Evolutionary conservation across 2,888 invertebrate species (phyloP).

Genomic region (Selenia dentaria): DNA sequence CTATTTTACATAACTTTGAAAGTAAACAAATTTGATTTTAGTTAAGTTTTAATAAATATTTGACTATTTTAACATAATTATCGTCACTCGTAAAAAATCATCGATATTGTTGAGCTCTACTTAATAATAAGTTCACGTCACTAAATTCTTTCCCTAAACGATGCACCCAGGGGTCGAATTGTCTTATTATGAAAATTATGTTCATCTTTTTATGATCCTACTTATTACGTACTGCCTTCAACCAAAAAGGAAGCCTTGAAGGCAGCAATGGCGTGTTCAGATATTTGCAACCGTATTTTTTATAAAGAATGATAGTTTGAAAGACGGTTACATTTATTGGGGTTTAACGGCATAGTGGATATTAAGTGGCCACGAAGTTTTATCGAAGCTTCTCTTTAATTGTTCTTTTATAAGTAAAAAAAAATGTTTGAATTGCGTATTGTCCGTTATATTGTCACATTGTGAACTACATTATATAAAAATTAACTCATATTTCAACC

Average conservation of each 20-base stretch:
- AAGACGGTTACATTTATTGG: background rate
- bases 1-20: too few species aligned
- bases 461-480: too few species aligned
- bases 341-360: background rate
- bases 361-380: background rate
- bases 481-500: too few species aligned
- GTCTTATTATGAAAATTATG: constrained; percentile 62
- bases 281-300: constrained; percentile 3
- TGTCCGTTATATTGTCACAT: too few species aligned
- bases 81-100: too few species aligned
- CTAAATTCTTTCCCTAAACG: constrained; percentile 49
- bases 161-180: constrained; percentile 59
- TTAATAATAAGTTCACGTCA: constrained; percentile 30
- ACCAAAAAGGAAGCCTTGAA: constrained; percentile 21
- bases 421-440: too few species aligned
- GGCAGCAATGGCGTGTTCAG: constrained; percentile 18
- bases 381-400: too few species aligned
- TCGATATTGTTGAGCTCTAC: constrained; percentile 7
- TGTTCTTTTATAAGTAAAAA: too few species aligned
- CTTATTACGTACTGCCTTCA: constrained; percentile 32
- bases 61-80: too few species aligned
- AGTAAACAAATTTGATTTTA: too few species aligned
- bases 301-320: constrained; percentile 5
- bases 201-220: constrained; percentile 45
- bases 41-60: too few species aligned